Evolutionary conservation across 2,888 invertebrate genomes (phyloP), one percentile per base, ranked within the genome.

Genomic region (Apoderus coryli): DNA sequence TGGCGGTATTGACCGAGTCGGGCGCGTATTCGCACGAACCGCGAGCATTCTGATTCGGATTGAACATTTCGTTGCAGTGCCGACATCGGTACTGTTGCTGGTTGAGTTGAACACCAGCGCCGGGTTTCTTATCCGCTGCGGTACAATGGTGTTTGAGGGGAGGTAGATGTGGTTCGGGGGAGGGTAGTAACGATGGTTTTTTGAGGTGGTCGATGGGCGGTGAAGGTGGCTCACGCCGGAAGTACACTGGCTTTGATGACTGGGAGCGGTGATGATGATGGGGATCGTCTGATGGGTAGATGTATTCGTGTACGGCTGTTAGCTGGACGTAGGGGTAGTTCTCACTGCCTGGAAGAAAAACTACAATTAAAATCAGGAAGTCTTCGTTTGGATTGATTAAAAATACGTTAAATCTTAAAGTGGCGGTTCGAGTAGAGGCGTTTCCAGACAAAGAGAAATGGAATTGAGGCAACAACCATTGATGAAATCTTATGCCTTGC

Each of bases 11-110:
- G 52, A 79, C 72, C 48, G 74, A 70, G 61, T 92, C 90, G 0
- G 92, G 92, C 2, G 89, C 89, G 56, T 69, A 80, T 49, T 80
- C 76, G 52, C 85, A 85, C 29, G 81, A 71, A 35, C 92, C 92
- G 10, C 77, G 69, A n/a, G 73, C 66, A 62, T 93, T 93, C 31
- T 77, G 76, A 42, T 84, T 84, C 50, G 80, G 78, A 38, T 72
- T 60, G 60, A 84, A 93, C 51, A 76, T 64, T 54, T 82, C 80
- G 59, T 80, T 75, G 46, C 84, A 85, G 57, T 81, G 76, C 42
- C 79, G 72, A 59, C 56, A 67, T 15, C 56, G 47, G 60, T 62
- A 40, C 48, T 48, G 45, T 27, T 39, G 35, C n/a, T n/a, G n/a
- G n/a, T n/a, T n/a, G n/a, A n/a, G n/a, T n/a, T n/a, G n/a, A n/a